Evolutionary conservation across 2,113 vertebrate genomes (phyloP), one percentile per base, ranked within the genome.

Genomic region (Nothobranchius furzeri): DNA sequence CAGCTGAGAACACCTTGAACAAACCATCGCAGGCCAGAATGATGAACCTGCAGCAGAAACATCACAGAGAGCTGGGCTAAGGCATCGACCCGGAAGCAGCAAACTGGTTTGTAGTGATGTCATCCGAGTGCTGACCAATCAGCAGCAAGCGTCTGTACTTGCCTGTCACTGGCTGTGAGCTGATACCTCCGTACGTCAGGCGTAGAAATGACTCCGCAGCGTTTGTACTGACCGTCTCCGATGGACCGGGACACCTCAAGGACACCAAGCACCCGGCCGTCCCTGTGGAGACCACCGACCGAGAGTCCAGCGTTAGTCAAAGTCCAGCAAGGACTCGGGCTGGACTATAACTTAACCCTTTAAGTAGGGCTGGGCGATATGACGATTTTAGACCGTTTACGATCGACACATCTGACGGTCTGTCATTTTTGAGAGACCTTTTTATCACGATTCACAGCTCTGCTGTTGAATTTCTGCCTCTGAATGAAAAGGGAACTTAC

Each of bases 201-300:
- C 40, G 94, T 94, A 0, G 95, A 96, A 9, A 97, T 98, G 14
- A 99, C 96, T 0, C 98, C 98, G 0, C 94, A 96, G 73, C 95
- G 95, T 64, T 99, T 99, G 90, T 96, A 99, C 90, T 99, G 98
- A 13, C 98, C 98, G 1, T 99, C 98, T 12, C 98, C 98, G 0
- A 99, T 94, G 57, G 98, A 99, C 1, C 98, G 96, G 0, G 98
- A 99, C 13, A 99, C 98, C 73, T 98, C 98, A 66, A 99, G 91
- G 63, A 98, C 95, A 0, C 98, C 98, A 7, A 99, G 80, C 17
- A 99, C 96, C 72, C 98, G 90, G 0, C 98, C 96, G 0, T 99
- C 96, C 87, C 96, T 99, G 76, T 17, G 49, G 6, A 25, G 8
- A 30, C 1, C 30, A 50, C 4, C 7, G 15, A 30, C 25, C 25